Evolutionary conservation across 2,113 vertebrate genomes (phyloP), one percentile per base, ranked within the genome.

Genomic region (Nansenia antarctica): DNA sequence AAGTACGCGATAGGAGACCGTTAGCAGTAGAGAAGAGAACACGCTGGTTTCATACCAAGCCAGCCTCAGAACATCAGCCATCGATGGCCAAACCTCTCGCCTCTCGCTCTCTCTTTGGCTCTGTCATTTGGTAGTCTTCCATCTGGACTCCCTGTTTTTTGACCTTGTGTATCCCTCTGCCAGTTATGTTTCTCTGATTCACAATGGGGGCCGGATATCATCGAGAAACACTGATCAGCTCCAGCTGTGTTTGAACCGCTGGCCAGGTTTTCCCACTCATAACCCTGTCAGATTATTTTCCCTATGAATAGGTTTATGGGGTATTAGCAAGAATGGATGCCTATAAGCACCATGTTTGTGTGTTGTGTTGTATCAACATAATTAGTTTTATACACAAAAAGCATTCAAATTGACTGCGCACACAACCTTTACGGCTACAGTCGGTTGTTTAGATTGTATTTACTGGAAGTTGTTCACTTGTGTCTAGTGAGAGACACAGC

Each of bases 111-210:
- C 37, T 15, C 14, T 42, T 0, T 14, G 29, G 8, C 9, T 31
- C 66, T 18, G 39, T 42, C 42, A 68, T 29, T 74, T 42, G 42
- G 26, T 26, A 54, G 45, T 22, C 47, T 26, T 62, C 37, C 57
- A 55, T 42, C 47, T 29, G n/a, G 45, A 65, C 67, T 37, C 54
- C 24, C 53, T 29, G 63, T 53, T 60, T 68, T 39, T 74, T 62
- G 22, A 81, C 70, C 70, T 45, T 34, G 60, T 69, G 29, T 58
- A 42, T 22, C 32, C 6, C 0, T 54, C 26, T 65, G 77, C 73
- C 75, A 64, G 3, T 67, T 27, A 20, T 76, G 67, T 66, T 39
- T 72, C 29, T 27, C 65, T 62, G 58, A 62, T 34, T 64, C 57
- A 69, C 45, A 42, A 64, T 65, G 59, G 52, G 49, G 62, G 14